Base-by-base conservation (phyloP, 2,888 invertebrate genomes). In the Andricus curvator region DNA sequence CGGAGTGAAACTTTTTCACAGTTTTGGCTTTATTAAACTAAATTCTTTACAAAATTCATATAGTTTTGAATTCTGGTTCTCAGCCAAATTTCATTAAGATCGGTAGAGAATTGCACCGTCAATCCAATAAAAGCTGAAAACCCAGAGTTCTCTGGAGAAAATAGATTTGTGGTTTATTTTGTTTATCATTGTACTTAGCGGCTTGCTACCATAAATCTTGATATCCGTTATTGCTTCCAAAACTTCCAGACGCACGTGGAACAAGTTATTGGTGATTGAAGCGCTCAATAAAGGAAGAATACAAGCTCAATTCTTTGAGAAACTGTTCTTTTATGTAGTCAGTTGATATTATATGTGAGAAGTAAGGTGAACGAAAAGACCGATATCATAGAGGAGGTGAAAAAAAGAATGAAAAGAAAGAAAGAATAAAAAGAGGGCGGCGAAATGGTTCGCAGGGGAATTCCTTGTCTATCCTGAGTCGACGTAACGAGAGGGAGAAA, bases 311-410 rank as follows among this genome's bases (percentile, higher is more conserved):
- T 84, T 85, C 80, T 83, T 82, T 81, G 74, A 82, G 37, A 83
- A 84, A 81, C 84, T 84, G 83, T 85, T 84, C 86, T 82, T 84
- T 82, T 83, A 66, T 66, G 68, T 77, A 77, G 85, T 84, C 84
- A 85, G 79, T 80, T 37, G 81, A 84, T 84, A 82, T 86, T 87
- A 88, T 88, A 86, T 80, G 79, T 82, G 78, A 80, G 78, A 78
- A 65, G 76, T 81, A 66, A 48, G 70, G 65, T 77, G 77, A 77
- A 79, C 48, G 76, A 80, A 48, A 80, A 66, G 78, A 78, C 60
- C 41, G 29, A 65, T 66, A 70, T 68, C 56, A 41, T 51, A 41
- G 48, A 37, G 56, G 48, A 70, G 48, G 66, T 66, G 67, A 77
- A 20, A 29, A 4, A n/a, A 62, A 60, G 60, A 25, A 22, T 4